Evolutionary conservation across 2,113 vertebrate species (phyloP).

Genomic region (Passer domesticus): DNA sequence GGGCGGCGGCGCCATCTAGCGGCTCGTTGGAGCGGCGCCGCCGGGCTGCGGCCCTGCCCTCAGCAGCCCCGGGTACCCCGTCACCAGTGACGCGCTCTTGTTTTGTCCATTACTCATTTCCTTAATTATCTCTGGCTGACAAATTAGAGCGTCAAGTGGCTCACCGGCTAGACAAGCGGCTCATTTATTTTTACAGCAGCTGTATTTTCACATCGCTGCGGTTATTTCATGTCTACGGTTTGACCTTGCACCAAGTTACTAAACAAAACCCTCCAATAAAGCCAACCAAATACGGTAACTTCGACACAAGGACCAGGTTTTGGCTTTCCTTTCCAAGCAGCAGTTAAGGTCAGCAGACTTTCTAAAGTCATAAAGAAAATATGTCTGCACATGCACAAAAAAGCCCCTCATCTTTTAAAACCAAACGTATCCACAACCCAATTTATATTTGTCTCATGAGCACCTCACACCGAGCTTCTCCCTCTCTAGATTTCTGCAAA

Average conservation of each 20-base stretch:
- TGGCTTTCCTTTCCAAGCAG: neutral
- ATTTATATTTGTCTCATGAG: neutral
- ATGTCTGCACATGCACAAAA: rapidly evolving
- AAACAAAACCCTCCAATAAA: neutral
- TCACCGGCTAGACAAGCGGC: neutral
- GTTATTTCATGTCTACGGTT: neutral
- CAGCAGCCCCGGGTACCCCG: rapidly evolving
- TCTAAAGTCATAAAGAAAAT: neutral
- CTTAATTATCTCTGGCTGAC: neutral
- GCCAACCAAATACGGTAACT: rapidly evolving
- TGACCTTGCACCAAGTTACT: neutral
- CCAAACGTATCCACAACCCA: rapidly evolving
- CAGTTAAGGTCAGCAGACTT: neutral
- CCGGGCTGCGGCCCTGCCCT: neutral
- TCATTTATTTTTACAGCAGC: neutral
- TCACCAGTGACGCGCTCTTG: neutral
- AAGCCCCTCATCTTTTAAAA: neutral
- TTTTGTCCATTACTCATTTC: neutral
- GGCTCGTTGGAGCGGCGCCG: neutral
- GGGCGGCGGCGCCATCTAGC: neutral
- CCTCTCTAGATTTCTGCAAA: neutral
- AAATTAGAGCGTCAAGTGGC: neutral
- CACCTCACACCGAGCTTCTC: neutral
- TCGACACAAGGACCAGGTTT: neutral
- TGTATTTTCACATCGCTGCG: rapidly evolving